phyloP scores from a whole-genome alignment of 2,797 vertebrate species.

The Bradypodion pumilum region DNA sequence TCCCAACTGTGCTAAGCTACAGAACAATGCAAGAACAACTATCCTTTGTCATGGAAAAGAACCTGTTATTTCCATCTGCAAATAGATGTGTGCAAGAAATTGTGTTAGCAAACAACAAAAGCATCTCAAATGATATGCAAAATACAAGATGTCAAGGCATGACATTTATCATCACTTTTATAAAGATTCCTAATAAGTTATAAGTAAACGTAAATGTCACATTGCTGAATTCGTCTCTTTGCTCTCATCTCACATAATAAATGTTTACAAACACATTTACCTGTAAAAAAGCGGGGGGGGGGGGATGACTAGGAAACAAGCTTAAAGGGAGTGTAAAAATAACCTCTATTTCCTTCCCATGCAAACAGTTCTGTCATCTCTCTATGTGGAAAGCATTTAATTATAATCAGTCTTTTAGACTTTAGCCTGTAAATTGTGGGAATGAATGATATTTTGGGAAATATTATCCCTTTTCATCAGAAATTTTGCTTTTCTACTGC shows the following conservation, averaged over 20 bases:
- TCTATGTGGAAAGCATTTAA: no score
- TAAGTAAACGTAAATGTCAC: conserved; percentile 65
- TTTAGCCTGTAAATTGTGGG: no score
- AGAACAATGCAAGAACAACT: conserved; percentile 11
- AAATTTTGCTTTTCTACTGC: no score
- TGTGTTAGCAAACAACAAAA: conserved; percentile 27
- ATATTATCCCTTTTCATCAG: no score
- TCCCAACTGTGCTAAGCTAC: neutral
- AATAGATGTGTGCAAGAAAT: neutral
- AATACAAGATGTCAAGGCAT: conserved; percentile 58
- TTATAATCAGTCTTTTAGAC: no score
- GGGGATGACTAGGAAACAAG: conserved; percentile 41
- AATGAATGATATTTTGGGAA: no score
- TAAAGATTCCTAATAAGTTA: conserved; percentile 61
- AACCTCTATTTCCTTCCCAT: no score
- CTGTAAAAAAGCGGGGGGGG: conserved; percentile 49
- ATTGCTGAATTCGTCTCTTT: conserved; percentile 50
- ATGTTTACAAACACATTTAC: conserved; percentile 54
- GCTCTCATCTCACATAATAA: conserved; percentile 60
- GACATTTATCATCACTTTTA: conserved; percentile 49
- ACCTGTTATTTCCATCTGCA: neutral
- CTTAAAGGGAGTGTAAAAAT: conserved; percentile 21
- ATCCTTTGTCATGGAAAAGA: neutral
- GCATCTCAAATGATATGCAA: conserved; percentile 36
- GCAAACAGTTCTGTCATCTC: no score